A percentile compares a stretch with the other conserved stretches of the same genome.
These are phyloP conservation scores for Hirtodrosophila duncani DNA, from an alignment of 2,888 invertebrate species.

Conservation along the genomic window DNA sequence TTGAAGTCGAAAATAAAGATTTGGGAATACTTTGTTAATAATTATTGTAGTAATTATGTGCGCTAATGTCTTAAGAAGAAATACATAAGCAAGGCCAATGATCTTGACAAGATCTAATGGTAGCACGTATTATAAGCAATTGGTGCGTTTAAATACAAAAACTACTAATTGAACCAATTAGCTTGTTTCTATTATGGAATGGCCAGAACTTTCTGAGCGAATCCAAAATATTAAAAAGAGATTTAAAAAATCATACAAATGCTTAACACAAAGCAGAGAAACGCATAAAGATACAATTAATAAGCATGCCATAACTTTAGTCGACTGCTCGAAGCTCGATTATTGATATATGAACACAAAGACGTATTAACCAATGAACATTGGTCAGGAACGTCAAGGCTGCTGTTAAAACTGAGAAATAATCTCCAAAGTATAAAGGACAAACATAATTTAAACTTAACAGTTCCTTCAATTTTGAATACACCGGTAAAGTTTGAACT, in stretches of 20 bases:
- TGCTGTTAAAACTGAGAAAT: too few relatives aligned
- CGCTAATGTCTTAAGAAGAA: too few relatives aligned
- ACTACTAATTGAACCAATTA: background rate
- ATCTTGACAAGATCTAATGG: too few relatives aligned
- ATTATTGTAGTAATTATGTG: too few relatives aligned
- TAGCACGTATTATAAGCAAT: too few relatives aligned
- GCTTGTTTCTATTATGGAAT: background rate
- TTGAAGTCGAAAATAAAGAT: too few relatives aligned
- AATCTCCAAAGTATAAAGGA: background rate
- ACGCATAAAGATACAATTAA: too few relatives aligned
- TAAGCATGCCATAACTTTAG: background rate
- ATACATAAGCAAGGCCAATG: too few relatives aligned
- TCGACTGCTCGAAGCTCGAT: constrained; percentile 9
- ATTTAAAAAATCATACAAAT: too few relatives aligned
- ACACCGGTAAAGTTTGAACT: background rate
- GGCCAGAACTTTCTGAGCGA: constrained; percentile 1
- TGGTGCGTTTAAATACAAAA: background rate
- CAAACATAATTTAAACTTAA: constrained; percentile 1
- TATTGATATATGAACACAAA: constrained; percentile 13
- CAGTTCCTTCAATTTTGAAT: background rate
- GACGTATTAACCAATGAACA: constrained; percentile 13
- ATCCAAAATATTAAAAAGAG: background rate
- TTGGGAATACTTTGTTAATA: too few relatives aligned
- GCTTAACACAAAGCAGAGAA: background rate
- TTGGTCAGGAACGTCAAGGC: constrained; percentile 10